Evolutionary conservation across 2,888 invertebrate species (phyloP).

Genomic region (Octonoba sinensis): DNA sequence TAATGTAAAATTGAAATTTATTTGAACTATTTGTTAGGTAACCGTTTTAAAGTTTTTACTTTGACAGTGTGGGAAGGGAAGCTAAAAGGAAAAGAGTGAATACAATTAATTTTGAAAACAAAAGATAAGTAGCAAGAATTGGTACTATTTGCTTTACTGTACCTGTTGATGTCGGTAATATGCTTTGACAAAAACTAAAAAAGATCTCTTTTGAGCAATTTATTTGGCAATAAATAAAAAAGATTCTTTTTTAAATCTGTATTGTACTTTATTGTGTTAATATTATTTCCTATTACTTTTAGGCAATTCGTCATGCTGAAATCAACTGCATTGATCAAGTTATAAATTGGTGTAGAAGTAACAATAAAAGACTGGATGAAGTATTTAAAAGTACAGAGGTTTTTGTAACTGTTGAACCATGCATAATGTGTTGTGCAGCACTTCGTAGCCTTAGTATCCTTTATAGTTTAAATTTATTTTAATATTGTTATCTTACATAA

Average conservation of each 20-base stretch:
- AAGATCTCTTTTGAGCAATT: too few relatives aligned
- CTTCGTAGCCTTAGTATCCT: slow-evolving; percentile 72
- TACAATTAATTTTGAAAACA: too few relatives aligned
- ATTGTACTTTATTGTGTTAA: neutral
- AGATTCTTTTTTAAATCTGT: too few relatives aligned
- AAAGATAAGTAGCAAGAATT: too few relatives aligned
- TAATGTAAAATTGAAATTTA: neutral
- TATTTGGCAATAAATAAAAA: too few relatives aligned
- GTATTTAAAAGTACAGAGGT: slow-evolving; percentile 76
- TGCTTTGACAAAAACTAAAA: too few relatives aligned
- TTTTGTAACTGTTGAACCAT: slow-evolving; percentile 95
- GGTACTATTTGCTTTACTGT: too few relatives aligned
- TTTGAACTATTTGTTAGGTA: too few relatives aligned
- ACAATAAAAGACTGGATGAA: slow-evolving; percentile 74
- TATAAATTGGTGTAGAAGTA: slow-evolving; percentile 75
- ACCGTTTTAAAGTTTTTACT: too few relatives aligned
- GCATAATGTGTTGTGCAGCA: slow-evolving; percentile 92
- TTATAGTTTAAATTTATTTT: neutral
- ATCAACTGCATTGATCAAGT: slow-evolving; percentile 91
- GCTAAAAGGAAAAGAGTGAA: too few relatives aligned
- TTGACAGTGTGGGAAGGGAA: too few relatives aligned
- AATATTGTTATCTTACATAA: neutral
- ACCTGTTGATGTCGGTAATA: too few relatives aligned
- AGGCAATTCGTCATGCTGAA: slow-evolving; percentile 92
- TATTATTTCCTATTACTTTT: slow-evolving; percentile 1